Evolutionary conservation across 1,140 invertebrate species (phyloP), one percentile per base, ranked within the genome.

Genomic region (Zaprionus capensis): DNA sequence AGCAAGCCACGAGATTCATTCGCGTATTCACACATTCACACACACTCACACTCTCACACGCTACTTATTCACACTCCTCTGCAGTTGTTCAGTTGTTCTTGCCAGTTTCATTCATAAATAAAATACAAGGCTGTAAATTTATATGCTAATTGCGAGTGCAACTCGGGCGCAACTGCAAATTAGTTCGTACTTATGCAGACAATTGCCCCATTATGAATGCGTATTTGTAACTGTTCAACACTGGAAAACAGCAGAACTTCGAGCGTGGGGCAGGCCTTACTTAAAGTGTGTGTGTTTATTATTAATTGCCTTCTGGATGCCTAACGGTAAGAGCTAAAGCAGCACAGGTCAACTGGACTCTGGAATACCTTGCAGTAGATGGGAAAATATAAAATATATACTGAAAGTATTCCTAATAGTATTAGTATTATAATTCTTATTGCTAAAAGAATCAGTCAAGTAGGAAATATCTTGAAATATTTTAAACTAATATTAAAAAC

Each of bases 91-190:
- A 57, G 56, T 58, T 70, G 65, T 82, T 63, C 72, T 80, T 66
- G 62, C 78, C 65, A 72, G 66, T 73, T 83, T 74, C 66, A 74
- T 77, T 82, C 85, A 87, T 88, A 81, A 86, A 80, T 71, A 73
- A 74, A 86, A 63, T 71, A 78, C 65, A 84, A 84, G 74, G 73
- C 81, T 80, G 75, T 76, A 80, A 77, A 86, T 80, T 78, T 75
- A 71, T 84, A 90, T 88, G 85, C 74, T 85, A 88, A 90, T 88
- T 81, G 58, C 57, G 41, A 44, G 55, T 34, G 38, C 55, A 44
- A 65, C 58, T 81, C 64, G 46, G 68, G 46, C 68, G 31, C 72
- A 76, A 79, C 78, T 83, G 67, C 71, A 76, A 86, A 79, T 86
- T 73, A 80, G 83, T 72, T 70, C 71, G 71, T 46, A 78, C 41